Conservation (phyloP, 2,888 invertebrate genomes). For the Caenorhabditis wallacei region DNA sequence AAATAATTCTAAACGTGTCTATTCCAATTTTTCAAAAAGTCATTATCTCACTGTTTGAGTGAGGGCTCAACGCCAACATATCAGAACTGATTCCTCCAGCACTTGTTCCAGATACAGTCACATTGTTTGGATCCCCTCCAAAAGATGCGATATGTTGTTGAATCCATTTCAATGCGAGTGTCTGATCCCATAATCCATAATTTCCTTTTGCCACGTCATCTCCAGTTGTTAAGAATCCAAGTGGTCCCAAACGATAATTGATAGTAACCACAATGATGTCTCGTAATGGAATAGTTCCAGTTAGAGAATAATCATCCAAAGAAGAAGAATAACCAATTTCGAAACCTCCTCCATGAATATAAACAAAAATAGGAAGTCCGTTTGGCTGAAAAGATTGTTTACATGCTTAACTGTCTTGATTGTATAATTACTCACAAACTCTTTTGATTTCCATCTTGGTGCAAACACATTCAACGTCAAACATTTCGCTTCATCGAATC, state of each 20-base stretch:
- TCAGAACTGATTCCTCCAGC: conserved; percentile 74
- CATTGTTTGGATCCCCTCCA: conserved; percentile 78
- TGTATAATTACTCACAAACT: conserved; percentile 43
- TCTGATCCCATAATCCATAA: conserved; percentile 80
- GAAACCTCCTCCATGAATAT: conserved; percentile 73
- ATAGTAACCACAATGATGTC: conserved; percentile 76
- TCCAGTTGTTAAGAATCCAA: conserved; percentile 72
- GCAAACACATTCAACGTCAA: conserved; percentile 71
- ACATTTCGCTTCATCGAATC: conserved; percentile 59
- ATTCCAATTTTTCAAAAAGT: too few species aligned
- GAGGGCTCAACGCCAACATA: conserved; percentile 69
- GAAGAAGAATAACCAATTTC: conserved; percentile 59
- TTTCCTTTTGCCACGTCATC: conserved; percentile 70
- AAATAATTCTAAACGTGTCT: conserved; percentile 31
- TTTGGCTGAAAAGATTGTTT: conserved; percentile 44
- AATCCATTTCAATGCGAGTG: conserved; percentile 79
- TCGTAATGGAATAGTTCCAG: conserved; percentile 73
- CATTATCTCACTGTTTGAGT: conserved; percentile 46
- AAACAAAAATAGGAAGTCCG: conserved; percentile 72
- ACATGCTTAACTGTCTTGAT: background rate
- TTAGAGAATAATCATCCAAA: conserved; percentile 57
- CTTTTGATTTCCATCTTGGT: conserved; percentile 61
- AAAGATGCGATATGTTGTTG: conserved; percentile 77
- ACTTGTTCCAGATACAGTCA: conserved; percentile 80
- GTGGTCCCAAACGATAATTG: conserved; percentile 76